phyloP scores from a whole-genome alignment of 2,888 invertebrate species.

The Marronus borbonicus region DNA sequence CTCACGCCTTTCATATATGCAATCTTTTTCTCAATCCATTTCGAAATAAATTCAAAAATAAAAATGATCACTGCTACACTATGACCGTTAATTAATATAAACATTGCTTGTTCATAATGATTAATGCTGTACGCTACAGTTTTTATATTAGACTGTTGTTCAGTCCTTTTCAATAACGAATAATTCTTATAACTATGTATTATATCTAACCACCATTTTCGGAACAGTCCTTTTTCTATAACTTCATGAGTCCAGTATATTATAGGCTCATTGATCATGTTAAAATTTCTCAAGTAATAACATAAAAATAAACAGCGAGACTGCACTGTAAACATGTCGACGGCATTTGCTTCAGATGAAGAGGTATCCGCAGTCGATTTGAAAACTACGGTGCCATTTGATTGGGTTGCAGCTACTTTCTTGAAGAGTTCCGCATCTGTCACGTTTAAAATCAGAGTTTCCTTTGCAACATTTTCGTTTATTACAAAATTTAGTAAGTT shows the following conservation, averaged over 20 bases:
- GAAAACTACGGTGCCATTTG: conserved; percentile 49
- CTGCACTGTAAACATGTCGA: conserved; percentile 40
- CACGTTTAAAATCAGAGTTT: conserved; percentile 43
- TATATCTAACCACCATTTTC: conserved; percentile 57
- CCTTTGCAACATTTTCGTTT: conserved; percentile 38
- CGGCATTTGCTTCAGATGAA: conserved; percentile 47
- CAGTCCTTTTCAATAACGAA: conserved; percentile 21
- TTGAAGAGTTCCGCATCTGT: conserved; percentile 50
- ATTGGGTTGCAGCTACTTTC: conserved; percentile 43
- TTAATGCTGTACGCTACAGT: conserved; percentile 33
- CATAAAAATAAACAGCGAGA: conserved; percentile 53
- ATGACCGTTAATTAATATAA: conserved; percentile 53
- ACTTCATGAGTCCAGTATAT: conserved; percentile 57
- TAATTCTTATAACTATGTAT: conserved; percentile 48
- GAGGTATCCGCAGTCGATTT: conserved; percentile 51
- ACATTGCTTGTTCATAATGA: conserved; percentile 57
- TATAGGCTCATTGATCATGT: conserved; percentile 53
- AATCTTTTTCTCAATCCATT: conserved; percentile 37
- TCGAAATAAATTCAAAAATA: conserved; percentile 52
- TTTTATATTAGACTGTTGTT: conserved; percentile 4
- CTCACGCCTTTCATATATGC: conserved; percentile 19
- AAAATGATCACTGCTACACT: conserved; percentile 47
- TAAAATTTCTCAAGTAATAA: conserved; percentile 54
- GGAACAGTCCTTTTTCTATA: conserved; percentile 56
- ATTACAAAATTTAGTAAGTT: conserved; percentile 33